Conservation (phyloP, 2,888 invertebrate genomes). For the Unio delphinus region DNA sequence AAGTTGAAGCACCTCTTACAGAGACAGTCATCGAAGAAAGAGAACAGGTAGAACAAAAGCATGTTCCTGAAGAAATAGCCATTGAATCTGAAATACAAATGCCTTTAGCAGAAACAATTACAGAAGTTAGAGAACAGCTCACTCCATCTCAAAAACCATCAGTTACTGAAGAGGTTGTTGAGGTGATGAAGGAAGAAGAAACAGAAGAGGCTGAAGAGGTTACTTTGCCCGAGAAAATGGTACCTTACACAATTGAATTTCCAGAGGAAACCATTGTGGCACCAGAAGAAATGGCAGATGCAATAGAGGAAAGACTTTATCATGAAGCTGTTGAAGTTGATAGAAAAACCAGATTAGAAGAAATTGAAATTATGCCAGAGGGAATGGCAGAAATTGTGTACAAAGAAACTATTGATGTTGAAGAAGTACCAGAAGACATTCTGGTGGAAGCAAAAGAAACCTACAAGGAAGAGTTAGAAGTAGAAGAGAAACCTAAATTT, state of each 20-base stretch:
- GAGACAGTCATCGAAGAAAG: too few species aligned
- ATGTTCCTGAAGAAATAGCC: too few species aligned
- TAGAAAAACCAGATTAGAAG: too few species aligned
- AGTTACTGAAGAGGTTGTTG: background rate
- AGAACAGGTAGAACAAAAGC: too few species aligned
- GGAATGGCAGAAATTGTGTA: slow-evolving; percentile 8
- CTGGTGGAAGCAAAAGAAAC: slow-evolving; percentile 1
- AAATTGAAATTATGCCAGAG: slow-evolving; percentile 7
- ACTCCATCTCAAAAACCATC: background rate
- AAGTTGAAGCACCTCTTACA: too few species aligned
- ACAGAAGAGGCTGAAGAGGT: slow-evolving; percentile 8
- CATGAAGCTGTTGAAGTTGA: slow-evolving; percentile 8
- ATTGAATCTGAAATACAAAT: too few species aligned
- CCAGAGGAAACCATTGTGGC: slow-evolving; percentile 8
- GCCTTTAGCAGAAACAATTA: background rate
- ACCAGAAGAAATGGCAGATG: slow-evolving; percentile 2
- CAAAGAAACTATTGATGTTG: slow-evolving; percentile 16
- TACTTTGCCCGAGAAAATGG: slow-evolving; percentile 1
- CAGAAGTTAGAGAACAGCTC: too few species aligned
- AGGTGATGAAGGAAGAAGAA: slow-evolving; percentile 1
- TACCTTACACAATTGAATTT: slow-evolving; percentile 5
- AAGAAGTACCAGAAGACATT: slow-evolving; percentile 10
- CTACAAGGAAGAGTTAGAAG: slow-evolving; percentile 3
- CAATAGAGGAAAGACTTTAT: background rate
- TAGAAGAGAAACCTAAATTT: background rate